Base-by-base conservation (phyloP, 2,888 invertebrate genomes). In the Dichetophora obliterata region DNA sequence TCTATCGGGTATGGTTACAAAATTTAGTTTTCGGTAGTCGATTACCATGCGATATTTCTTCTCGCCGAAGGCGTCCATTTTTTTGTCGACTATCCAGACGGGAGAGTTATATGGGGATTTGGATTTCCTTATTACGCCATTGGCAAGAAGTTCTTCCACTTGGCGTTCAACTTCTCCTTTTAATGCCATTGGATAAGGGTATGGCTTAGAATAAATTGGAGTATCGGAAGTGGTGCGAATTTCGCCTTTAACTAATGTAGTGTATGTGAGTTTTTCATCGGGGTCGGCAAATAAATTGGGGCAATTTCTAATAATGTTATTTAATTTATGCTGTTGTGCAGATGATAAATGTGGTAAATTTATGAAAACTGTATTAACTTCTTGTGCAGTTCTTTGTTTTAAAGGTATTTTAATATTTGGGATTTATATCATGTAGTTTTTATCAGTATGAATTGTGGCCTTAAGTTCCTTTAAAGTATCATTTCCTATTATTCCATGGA, bases 401-500 rank as follows among this genome's bases (percentile, higher is more conserved):
- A 68, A n/a, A 27, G 5, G 8, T 22, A 76, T 70, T 61, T 70
- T 75, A 16, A 54, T 74, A n/a, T 50, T 48, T n/a, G n/a, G n/a
- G n/a, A n/a, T 50, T 71, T 27, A 74, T 73, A 72, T 43, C 77
- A 79, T 77, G 48, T 66, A 54, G 27, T 73, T 66, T 48, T 63
- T 34, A 19, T 68, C 50, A 31, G 74, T 75, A 34, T 63, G 16
- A 24, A 78, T 74, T n/a, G 68, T 63, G 6, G 77, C 77, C 11
- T 52, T 37, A 8, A 77, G 31, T 11, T 78, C 57, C 27, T 77
- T 77, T 0, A 78, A 31, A 27, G 37, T 78, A 24, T 79, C 76
- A 34, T 76, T 68, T 0, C 76, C 77, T n/a, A 77, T 22, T 65
- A 79, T 79, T 4, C 59, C 77, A 31, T 77, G 59, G 70, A 77